Evolutionary conservation across 2,797 vertebrate species (phyloP), one percentile per base, ranked within the genome.

Genomic region (Potorous gilbertii): DNA sequence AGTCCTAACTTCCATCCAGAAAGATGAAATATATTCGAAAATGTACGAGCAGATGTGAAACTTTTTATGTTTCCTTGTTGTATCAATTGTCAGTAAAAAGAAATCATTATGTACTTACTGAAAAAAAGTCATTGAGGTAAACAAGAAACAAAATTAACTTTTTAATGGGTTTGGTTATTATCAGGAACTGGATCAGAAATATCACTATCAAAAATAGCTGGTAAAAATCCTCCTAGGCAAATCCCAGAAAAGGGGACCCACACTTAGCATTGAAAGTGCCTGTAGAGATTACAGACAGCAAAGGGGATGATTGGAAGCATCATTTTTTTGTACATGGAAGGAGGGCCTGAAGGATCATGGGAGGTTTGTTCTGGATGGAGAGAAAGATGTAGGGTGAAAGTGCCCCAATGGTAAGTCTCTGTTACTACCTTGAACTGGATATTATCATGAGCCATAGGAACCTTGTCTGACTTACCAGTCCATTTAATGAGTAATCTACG

Each of bases 161-260:
- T 96, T 92, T 55, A 55, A 94, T 95, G 52, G 55, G 34, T 93
- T 95, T 56, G 34, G 21, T 91, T 52, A 89, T 95, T 96, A 93
- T 81, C 89, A 93, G 93, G 92, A 94, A 74, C 18, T 74, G 66
- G 16, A 74, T 74, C 40, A 74, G 66, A 74, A 74, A 74, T 74
- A 21, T 21, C 66, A 74, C 66, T 74, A n/a, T 66, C 14, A 66
- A 66, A 66, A 66, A 56, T 56, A 29, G 40, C 56, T 90, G 92
- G 50, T 52, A 90, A 54, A 91, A 92, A 74, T 50, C 16, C 66
- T 74, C 34, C 66, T 21, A 40, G n/a, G 29, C 21, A 74, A 74
- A 40, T 93, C 66, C 93, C 3, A 50, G 90, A 55, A 92, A 93
- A 94, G 93, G 93, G 62, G 90, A 56, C 54, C 21, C 3, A 12